Evolutionary conservation across 2,888 invertebrate genomes (phyloP), one percentile per base, ranked within the genome.

Genomic region (Drosophila prolongata): DNA sequence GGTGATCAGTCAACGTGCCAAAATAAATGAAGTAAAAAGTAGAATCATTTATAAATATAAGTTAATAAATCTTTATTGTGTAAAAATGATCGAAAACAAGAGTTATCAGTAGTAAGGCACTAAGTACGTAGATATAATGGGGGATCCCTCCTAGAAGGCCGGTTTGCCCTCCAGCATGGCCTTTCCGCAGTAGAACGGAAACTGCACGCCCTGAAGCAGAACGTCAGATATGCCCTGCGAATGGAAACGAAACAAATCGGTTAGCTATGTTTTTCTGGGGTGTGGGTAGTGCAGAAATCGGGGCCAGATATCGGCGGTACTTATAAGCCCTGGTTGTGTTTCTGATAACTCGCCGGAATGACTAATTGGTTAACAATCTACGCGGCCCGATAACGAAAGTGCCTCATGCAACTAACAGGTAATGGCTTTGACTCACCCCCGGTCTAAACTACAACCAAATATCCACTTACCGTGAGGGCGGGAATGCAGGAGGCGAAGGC

Each of bases 401-500:
- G 60, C 60, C 55, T 35, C 60, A 64, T 27, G 16, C 16, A 43
- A 43, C 54, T 35, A 30, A 27, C n/a, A n/a, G 44, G 56, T 44
- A 14, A 34, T 10, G n/a, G 8, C 10, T 6, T 13, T 56, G 60
- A 56, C 55, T 34, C 35, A 50, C 19, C 13, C n/a, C 13, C n/a
- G 1, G 13, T 37, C 6, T 66, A 38, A 66, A 3, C 27, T 46
- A 30, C 37, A 44, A 30, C 37, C 11, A 11, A 9, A 11, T 43
- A 46, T 34, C 6, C 2, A 93, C 94, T 94, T 92, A 96, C 96
- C 93, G 94, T 91, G 90, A 96, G 93, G 5, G 94, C 93, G 65
- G 94, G 94, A 92, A 96, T 93, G 91, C 96, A 96, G 8, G 95
- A 95, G 60, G 95, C 95, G 62, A 96, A 93, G 8, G 95, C 94